Base-by-base conservation (phyloP, 2,113 vertebrate genomes). In the Chaetodon trifascialis region DNA sequence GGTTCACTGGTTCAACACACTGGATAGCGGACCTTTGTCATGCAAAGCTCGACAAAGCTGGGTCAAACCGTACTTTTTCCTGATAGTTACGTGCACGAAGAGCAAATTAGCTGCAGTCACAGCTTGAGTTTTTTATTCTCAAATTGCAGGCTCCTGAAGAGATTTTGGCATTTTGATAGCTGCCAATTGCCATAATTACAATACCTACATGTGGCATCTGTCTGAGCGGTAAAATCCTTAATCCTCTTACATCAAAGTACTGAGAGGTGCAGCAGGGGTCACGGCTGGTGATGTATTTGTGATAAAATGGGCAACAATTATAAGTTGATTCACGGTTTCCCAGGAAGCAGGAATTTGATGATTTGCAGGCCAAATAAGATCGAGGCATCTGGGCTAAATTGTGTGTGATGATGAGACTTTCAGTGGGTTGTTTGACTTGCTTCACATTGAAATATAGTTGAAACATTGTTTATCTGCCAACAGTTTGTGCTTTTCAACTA, bases 241-340 rank as follows among this genome's bases (percentile, higher is more conserved):
- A 85, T 89, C 73, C 76, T 42, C 73, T 91, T 81, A 84, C 51
- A 74, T 82, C 68, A 79, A 83, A 79, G 68, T 71, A 79, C 59
- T 59, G 40, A 66, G 55, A 87, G 11, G 58, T 83, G 16, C 75
- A 71, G 80, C 46, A 60, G 51, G 52, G 73, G 73, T 86, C 79
- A 54, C 47, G 60, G 51, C 58, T 64, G 65, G 21, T 47, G 60
- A 59, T 71, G 36, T 54, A 62, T 83, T 84, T 49, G n/a, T 9
- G 5, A 83, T 62, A 62, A 86, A 3, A 73, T 0, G 10, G 23
- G 16, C 47, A 66, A 56, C 44, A 74, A 36, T 77, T 56, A 65
- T 1, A 74, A 44, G 4, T n/a, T 69, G 74, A 63, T 44, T 75
- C 25, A 34, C 42, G 51, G 59, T 54, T 70, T 59, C 23, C 12